A percentile compares a stretch with the other conserved stretches of the same genome.
Evolutionary conservation across 2,113 vertebrate species (phyloP).

Genomic region (Dryoscopus gambensis): DNA sequence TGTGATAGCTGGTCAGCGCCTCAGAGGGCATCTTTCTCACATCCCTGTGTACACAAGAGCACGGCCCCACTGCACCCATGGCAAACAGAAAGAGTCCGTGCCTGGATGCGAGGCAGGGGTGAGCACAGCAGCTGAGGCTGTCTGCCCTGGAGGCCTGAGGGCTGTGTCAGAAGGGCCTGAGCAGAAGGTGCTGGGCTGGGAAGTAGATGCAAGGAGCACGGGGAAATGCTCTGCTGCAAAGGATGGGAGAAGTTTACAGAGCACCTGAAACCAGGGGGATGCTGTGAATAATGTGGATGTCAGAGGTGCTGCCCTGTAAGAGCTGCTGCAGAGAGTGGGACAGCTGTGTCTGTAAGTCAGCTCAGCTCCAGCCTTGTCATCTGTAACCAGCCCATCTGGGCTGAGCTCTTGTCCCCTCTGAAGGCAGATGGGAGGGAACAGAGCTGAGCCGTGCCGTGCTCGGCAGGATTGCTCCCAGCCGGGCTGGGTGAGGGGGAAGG

Average conservation of each 20-base stretch:
- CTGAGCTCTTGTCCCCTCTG: neutral
- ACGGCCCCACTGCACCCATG: neutral
- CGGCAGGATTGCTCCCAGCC: neutral
- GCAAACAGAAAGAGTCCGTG: too few species aligned
- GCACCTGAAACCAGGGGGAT: neutral
- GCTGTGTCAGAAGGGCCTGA: accelerated
- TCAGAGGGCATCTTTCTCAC: neutral
- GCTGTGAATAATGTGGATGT: neutral
- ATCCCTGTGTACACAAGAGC: neutral
- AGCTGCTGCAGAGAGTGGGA: neutral
- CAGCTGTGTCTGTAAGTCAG: neutral
- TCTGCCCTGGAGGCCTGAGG: neutral
- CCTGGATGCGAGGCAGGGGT: neutral
- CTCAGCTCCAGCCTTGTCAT: neutral
- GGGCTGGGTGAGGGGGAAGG: neutral
- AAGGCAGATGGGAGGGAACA: neutral
- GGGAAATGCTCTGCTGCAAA: neutral
- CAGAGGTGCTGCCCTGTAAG: neutral
- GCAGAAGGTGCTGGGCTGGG: neutral
- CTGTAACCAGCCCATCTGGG: neutral
- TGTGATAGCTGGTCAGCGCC: neutral
- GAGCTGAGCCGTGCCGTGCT: neutral
- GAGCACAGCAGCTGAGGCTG: neutral
- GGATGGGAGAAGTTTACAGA: neutral
- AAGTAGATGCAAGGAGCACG: neutral